A percentile compares a stretch with the other conserved stretches of the same genome.
These are phyloP conservation scores for Accipiter virgatus DNA, from an alignment of 2,113 vertebrate species.

Conservation along the genomic window DNA sequence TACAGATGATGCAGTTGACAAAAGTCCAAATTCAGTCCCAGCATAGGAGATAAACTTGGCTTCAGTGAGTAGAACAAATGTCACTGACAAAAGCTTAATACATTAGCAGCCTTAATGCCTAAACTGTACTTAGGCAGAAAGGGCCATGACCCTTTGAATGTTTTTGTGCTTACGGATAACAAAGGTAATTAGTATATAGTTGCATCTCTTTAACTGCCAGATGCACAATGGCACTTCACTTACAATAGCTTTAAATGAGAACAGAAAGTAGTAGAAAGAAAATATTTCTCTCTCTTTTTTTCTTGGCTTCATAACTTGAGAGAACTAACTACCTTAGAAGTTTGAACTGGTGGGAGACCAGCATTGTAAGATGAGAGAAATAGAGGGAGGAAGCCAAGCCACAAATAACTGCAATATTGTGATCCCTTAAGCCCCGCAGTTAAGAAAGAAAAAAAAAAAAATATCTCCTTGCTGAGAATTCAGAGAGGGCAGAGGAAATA, in stretches of 20 bases:
- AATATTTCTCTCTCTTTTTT: neutral
- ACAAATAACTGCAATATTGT: conserved; percentile 51
- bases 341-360: conserved; percentile 29
- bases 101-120: neutral
- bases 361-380: conserved; percentile 27
- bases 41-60: neutral
- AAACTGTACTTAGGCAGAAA: neutral
- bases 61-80: neutral
- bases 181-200: neutral
- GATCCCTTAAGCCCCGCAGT: conserved; percentile 48
- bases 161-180: neutral
- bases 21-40: neutral
- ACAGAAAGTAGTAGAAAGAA: neutral
- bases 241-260: neutral
- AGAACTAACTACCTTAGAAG: conserved; percentile 27
- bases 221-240: neutral
- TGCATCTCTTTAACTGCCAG: neutral
- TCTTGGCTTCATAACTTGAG: neutral
- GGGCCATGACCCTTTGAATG: neutral
- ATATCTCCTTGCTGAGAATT: neutral
- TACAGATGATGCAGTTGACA: neutral
- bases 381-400: conserved; percentile 51
- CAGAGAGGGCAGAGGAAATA: conserved; percentile 3
- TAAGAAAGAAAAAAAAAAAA: conserved; percentile 28
- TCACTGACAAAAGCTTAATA: neutral